phyloP scores from a whole-genome alignment of 2,113 vertebrate genomes.

The Pongo pygmaeus region DNA sequence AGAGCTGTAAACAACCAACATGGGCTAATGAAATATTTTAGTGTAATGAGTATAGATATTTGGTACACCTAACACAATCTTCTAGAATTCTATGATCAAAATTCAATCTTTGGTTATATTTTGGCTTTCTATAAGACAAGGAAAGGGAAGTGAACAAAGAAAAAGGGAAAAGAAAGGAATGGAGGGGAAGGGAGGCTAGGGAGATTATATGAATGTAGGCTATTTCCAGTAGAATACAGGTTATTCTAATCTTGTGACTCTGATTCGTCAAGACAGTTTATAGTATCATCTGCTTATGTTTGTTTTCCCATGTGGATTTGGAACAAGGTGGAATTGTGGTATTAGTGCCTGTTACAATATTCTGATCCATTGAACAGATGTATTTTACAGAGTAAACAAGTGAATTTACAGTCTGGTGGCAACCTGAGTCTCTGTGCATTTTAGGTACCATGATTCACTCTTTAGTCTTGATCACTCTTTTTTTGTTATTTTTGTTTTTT shows the following conservation, averaged over 20 bases:
- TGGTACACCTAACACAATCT: neutral
- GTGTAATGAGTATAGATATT: neutral
- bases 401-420: neutral
- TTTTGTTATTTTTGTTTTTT: neutral
- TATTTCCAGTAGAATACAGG: neutral
- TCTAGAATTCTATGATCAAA: neutral
- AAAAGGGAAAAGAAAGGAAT: neutral
- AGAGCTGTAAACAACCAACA: neutral
- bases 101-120: neutral
- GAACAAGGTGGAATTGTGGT: neutral
- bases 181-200: neutral
- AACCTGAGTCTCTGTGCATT: neutral
- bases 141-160: neutral
- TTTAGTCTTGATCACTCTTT: neutral
- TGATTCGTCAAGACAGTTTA: neutral
- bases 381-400: neutral
- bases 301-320: neutral
- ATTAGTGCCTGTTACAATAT: neutral
- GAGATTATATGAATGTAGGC: neutral
- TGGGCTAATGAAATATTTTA: neutral
- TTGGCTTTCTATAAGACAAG: neutral
- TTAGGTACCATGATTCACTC: neutral
- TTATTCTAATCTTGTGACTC: neutral
- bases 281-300: neutral
- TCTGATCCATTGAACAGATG: neutral